These are phyloP conservation scores for Drosophila punjabiensis DNA, from an alignment of 1,140 invertebrate genomes.

Conservation along the genomic window DNA sequence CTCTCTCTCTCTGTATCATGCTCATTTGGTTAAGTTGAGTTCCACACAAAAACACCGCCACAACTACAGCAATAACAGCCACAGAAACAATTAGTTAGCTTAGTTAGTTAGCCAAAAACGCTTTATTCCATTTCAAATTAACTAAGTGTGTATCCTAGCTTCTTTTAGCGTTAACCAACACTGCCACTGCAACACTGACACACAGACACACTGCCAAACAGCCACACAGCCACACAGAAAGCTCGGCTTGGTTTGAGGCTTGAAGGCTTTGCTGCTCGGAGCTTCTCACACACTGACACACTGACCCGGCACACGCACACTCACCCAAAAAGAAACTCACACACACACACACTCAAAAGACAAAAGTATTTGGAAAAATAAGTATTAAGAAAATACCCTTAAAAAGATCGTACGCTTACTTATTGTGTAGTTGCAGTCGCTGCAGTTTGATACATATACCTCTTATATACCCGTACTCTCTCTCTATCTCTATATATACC, in stretches of 20 bases:
- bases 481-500: slow-evolving; percentile 40
- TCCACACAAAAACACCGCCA: slow-evolving; percentile 35
- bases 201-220: slow-evolving; percentile 17
- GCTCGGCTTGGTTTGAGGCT: slow-evolving; percentile 46
- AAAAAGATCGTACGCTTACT: slow-evolving; percentile 60
- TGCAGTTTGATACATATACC: slow-evolving; percentile 56
- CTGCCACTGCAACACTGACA: slow-evolving; percentile 22
- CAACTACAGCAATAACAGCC: slow-evolving; percentile 40
- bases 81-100: slow-evolving; percentile 58
- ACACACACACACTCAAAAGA: slow-evolving; percentile 10
- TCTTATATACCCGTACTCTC: slow-evolving; percentile 45
- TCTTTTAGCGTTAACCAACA: slow-evolving; percentile 71
- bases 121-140: slow-evolving; percentile 75
- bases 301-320: slow-evolving; percentile 30
- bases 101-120: slow-evolving; percentile 75
- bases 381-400: slow-evolving; percentile 35
- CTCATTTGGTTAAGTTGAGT: slow-evolving; percentile 41
- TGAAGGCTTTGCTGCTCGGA: slow-evolving; percentile 38
- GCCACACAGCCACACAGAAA: slow-evolving; percentile 18
- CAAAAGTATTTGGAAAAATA: slow-evolving; percentile 33
- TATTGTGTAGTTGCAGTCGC: slow-evolving; percentile 58
- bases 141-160: slow-evolving; percentile 79
- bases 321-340: slow-evolving; percentile 3
- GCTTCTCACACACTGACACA: slow-evolving; percentile 15
- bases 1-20: slow-evolving; percentile 24